Conservation (phyloP, 2,888 invertebrate species). For the Gnatocerus cornutus region DNA sequence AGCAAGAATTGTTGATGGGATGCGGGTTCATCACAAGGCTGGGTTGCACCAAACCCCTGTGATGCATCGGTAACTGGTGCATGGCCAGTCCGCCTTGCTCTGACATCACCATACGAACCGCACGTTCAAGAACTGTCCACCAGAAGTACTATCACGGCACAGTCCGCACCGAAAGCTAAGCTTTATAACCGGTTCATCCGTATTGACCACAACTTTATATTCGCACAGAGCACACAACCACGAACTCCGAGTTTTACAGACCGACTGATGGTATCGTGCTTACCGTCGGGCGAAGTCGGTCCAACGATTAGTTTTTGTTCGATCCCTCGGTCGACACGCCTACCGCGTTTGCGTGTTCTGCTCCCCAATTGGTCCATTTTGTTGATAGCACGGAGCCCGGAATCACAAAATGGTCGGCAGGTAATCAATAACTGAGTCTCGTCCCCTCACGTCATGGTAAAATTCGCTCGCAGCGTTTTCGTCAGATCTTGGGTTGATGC, state of each 20-base stretch:
- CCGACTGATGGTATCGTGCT: conserved; percentile 51
- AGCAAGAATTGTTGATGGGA: conserved; percentile 67
- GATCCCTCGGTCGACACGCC: conserved; percentile 54
- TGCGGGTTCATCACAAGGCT: conserved; percentile 77
- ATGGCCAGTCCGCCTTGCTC: conserved; percentile 79
- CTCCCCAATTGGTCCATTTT: conserved; percentile 62
- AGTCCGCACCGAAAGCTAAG: conserved; percentile 26
- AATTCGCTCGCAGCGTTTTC: conserved; percentile 61
- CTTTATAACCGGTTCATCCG: conserved; percentile 20
- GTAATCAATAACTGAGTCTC: conserved; percentile 67
- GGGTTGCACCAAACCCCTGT: conserved; percentile 75
- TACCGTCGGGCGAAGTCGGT: conserved; percentile 58
- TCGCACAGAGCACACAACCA: conserved; percentile 43
- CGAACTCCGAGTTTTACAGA: conserved; percentile 47
- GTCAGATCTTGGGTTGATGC: conserved; percentile 60
- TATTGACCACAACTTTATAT: conserved; percentile 10
- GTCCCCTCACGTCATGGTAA: conserved; percentile 59
- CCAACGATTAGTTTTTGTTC: conserved; percentile 55
- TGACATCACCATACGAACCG: conserved; percentile 78
- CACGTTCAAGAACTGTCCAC: conserved; percentile 58
- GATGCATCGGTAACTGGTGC: conserved; percentile 77
- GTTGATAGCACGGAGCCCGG: conserved; percentile 61
- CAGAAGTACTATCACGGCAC: conserved; percentile 46
- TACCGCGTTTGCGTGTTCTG: conserved; percentile 57
- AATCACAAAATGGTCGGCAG: conserved; percentile 70